Evolutionary conservation across 1,140 invertebrate genomes (phyloP), one percentile per base, ranked within the genome.

Genomic region (Anoplophora glabripennis): DNA sequence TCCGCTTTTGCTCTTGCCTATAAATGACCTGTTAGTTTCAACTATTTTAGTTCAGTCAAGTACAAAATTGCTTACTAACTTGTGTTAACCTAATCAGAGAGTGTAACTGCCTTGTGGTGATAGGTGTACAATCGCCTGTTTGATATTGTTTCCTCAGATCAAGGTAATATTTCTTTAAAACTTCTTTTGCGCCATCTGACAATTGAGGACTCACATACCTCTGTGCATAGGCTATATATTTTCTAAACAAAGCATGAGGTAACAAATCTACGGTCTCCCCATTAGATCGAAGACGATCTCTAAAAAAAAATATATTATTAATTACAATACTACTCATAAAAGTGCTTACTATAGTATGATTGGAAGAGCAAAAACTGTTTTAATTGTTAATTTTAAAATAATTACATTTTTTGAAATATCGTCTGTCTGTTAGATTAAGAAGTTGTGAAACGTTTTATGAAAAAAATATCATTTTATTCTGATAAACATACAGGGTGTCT

Each of bases 171-270:
- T 88, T 74, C 75, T 90, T 85, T 9, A 97, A 70, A 5, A 86
- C 74, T 55, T 79, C 75, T 4, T 84, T 85, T 12, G 94, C 92
- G 46, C 84, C 84, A 14, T 69, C 70, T 45, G 84, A 86, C 44
- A 98, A 77, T 71, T 84, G 84, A 10, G 94, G 93, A 65, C 89
- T 84, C 0, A 96, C 89, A 79, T 94, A 93, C 75, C 93, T 89
- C 52, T 88, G 84, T 0, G 94, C 92, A 79, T 96, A 97, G 1
- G 89, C 89, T 45, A 97, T 89, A 71, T 96, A 98, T 78, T 96
- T 94, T 44, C 91, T 83, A 1, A 97, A 78, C 34, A 94, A 74
- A 42, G 84, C 78, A 35, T 85, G 78, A 7, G 93, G 89, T 56
- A 98, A 80, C 0, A 83, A 73, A 76, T 93, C 87, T 28, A 90